Evolutionary conservation across 2,888 invertebrate species (phyloP), one percentile per base, ranked within the genome.

Genomic region (Beris chalybata): DNA sequence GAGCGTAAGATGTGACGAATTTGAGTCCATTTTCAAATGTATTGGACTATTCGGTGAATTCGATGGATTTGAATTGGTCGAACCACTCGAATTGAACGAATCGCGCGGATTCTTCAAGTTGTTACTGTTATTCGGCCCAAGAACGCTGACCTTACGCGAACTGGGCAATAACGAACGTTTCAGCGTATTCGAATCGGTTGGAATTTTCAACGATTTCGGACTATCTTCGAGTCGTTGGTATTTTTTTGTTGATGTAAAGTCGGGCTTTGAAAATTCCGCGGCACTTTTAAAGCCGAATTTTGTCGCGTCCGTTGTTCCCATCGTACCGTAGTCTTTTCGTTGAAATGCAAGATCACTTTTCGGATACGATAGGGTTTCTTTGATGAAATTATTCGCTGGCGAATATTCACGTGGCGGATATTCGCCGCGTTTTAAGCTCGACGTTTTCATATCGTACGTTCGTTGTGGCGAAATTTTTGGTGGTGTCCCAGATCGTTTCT

Each of bases 211-310:
- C 6, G 61, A 47, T 50, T 63, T 70, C 29, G 68, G 50, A 54
- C 57, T 69, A 45, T 72, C 71, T 29, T 72, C 72, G 3, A 72
- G 55, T 22, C 71, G 70, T 58, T 72, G 72, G 67, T 73, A 73
- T 32, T 71, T 71, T 57, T 71, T 72, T 1, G 69, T 72, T 44
- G 71, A 71, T 44, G 70, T 70, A 55, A 64, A 71, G 29, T 71
- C 70, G 12, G 69, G 71, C 55, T 68, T 70, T 32, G 69, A 68
- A 59, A 70, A 71, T 54, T 70, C 71, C 5, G 55, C 31, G 4
- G 59, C 15, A 11, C 53, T 65, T 15, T 67, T 68, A 32, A 66
- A 68, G 9, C 70, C 68, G 54, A 68, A 70, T 56, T 65, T 70
- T 2, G 56, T 56, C 9, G 65, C 38, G 12, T 68, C 67, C 4